Base-by-base conservation (phyloP, 1,140 invertebrate genomes). In the Eupristina koningsbergeri region DNA sequence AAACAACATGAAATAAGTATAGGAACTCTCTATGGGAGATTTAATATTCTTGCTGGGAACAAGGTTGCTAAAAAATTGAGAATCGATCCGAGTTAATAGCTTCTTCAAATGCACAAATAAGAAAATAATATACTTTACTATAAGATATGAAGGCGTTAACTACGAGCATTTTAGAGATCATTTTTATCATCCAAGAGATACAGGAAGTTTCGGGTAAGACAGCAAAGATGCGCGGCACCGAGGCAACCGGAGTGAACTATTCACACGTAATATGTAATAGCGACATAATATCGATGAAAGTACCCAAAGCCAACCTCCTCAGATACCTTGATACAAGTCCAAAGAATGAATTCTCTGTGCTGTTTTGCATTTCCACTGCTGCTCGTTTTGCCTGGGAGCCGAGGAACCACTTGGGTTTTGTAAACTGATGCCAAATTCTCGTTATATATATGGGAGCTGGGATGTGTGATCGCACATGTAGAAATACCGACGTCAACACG, bases 211-310 rank as follows among this genome's bases (percentile, higher is more conserved):
- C 26, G 13, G 64, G 1, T 0, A 36, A 8, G 1, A 36, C 26
- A n/a, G 64, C 13, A 0, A 36, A 8, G 1, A 36, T 36, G 64
- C 64, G 64, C 22, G 36, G 34, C n/a, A n/a, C n/a, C n/a, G 45
- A 36, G 36, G 64, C 22, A 83, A 69, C 53, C 15, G 34, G 64
- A 64, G 39, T 29, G 17, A 78, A 85, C 86, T 85, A 88, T 87
- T 88, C 86, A 85, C 86, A 86, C 84, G 83, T 88, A 87, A 87
- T 85, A 85, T 76, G 36, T 85, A 63, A 79, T 77, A 75, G 85
- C 86, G 87, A 86, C 86, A 86, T 87, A 88, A 87, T 88, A 86
- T 86, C 86, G 86, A 86, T 86, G 85, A 88, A 88, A 87, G 85
- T 84, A 84, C 86, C 85, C 81, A n/a, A n/a, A n/a, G n/a, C n/a